These are phyloP conservation scores for Thalassophryne amazonica DNA, from an alignment of 2,797 vertebrate species.

Conservation along the genomic window DNA sequence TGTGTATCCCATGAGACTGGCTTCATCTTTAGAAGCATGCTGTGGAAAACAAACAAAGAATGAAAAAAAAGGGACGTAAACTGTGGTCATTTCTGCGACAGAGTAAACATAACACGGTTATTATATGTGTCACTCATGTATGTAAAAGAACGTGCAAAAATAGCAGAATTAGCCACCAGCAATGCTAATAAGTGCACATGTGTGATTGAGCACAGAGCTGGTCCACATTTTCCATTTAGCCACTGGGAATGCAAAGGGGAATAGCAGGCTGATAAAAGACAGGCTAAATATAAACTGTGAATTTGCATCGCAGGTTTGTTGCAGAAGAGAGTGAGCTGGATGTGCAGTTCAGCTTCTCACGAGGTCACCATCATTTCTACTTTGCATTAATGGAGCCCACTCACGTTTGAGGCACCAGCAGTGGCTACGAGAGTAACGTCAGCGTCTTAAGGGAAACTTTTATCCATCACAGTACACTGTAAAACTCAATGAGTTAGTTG, in stretches of 20 bases:
- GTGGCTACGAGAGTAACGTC: conserved; percentile 37
- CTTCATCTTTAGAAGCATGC: conserved; percentile 70
- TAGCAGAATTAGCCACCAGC: conserved; percentile 41
- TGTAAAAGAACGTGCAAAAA: conserved; percentile 44
- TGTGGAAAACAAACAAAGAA: conserved; percentile 69
- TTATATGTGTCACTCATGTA: conserved; percentile 6
- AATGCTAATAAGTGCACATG: conserved; percentile 57
- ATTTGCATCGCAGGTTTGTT: conserved; percentile 62
- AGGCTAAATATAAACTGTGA: conserved; percentile 71
- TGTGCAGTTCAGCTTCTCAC: conserved; percentile 39
- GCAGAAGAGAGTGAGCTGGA: conserved; percentile 45
- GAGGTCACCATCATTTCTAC: conserved; percentile 54
- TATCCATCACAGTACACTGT: conserved; percentile 14
- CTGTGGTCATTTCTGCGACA: conserved; percentile 35
- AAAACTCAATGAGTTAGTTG: too few species aligned
- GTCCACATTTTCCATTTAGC: conserved; percentile 74
- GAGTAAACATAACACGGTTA: conserved; percentile 20
- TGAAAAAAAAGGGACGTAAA: conserved; percentile 64
- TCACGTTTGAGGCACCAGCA: conserved; percentile 25
- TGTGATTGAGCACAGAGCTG: conserved; percentile 68
- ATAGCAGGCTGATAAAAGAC: conserved; percentile 72
- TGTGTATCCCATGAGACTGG: conserved; percentile 75
- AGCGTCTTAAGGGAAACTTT: conserved; percentile 41
- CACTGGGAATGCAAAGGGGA: conserved; percentile 66
- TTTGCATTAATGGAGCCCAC: conserved; percentile 21